A percentile compares a stretch with the other conserved stretches of the same genome.
Evolutionary conservation across 2,888 invertebrate species (phyloP).

Genomic region (Caenorhabditis wallacei): DNA sequence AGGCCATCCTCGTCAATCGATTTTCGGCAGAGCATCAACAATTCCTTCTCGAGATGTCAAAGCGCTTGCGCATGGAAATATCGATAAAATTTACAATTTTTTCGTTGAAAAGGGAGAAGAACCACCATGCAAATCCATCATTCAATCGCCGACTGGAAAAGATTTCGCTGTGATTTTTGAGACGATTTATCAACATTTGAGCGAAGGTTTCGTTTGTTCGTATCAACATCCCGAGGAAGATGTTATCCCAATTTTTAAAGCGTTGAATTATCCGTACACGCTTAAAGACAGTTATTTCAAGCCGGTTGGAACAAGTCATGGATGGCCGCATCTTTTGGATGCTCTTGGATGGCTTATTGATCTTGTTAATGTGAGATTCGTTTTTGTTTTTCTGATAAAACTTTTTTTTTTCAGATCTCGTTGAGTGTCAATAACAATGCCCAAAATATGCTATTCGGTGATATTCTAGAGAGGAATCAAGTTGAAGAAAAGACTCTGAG

Average conservation of each 20-base stretch:
- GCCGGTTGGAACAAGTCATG: conserved; percentile 45
- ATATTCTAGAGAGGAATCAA: conserved; percentile 22
- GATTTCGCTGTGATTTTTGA: conserved; percentile 44
- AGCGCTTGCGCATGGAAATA: conserved; percentile 1
- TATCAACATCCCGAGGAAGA: conserved; percentile 37
- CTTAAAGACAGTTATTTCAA: conserved; percentile 51
- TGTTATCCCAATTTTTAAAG: conserved; percentile 35
- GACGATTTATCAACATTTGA: conserved; percentile 50
- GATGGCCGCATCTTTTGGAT: conserved; percentile 56
- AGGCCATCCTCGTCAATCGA: conserved; percentile 24
- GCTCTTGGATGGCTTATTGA: conserved; percentile 54
- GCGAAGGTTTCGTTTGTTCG: conserved; percentile 31
- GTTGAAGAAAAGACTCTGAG: conserved; percentile 12
- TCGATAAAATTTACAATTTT: conserved; percentile 40
- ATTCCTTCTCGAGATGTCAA: conserved; percentile 41
- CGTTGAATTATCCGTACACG: conserved; percentile 29
- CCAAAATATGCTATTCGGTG: conserved; percentile 41
- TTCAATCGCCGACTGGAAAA: conserved; percentile 27
- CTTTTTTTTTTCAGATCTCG: too few species aligned
- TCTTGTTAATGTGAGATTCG: conserved; percentile 28
- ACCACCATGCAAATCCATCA: conserved; percentile 31
- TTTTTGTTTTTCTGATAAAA: too few species aligned
- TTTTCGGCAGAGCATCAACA: conserved; percentile 12
- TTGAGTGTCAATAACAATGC: not conserved
- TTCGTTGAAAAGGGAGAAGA: conserved; percentile 22